A percentile compares a stretch with the other conserved stretches of the same genome.
phyloP scores from a whole-genome alignment of 2,888 invertebrate species.

The Drosophila greeni region DNA sequence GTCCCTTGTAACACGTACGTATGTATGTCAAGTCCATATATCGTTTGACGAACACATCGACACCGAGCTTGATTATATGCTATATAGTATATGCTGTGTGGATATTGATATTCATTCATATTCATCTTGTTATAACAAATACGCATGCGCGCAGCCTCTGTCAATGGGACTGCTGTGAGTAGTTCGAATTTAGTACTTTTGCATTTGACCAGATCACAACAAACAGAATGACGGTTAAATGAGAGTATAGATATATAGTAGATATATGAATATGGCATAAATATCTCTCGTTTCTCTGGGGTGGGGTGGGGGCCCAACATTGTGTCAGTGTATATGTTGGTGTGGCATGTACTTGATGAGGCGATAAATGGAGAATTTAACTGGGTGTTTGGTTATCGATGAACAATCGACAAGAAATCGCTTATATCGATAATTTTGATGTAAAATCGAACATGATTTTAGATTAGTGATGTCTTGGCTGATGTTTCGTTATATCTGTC shows the following conservation, averaged over 20 bases:
- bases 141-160: constrained; percentile 82
- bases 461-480: neutral
- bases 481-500: neutral
- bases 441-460: neutral
- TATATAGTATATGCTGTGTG: constrained; percentile 31
- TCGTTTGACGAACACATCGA: constrained; percentile 42
- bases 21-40: constrained; percentile 28
- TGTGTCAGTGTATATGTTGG: constrained; percentile 41
- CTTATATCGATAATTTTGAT: neutral
- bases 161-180: constrained; percentile 81
- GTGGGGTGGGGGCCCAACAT: constrained; percentile 25
- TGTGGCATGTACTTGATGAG: constrained; percentile 31
- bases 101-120: constrained; percentile 53
- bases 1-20: constrained; percentile 38
- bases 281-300: constrained; percentile 50
- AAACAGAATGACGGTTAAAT: constrained; percentile 45
- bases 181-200: constrained; percentile 37
- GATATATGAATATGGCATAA: constrained; percentile 56
- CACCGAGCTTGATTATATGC: constrained; percentile 42
- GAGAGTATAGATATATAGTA: constrained; percentile 33
- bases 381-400: constrained; percentile 5
- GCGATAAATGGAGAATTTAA: constrained; percentile 30
- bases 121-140: constrained; percentile 58
- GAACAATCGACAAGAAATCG: neutral
- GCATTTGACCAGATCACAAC: constrained; percentile 62